Percentiles rank a stretch among this genome's conserved stretches.
Conservation (phyloP, 2,113 vertebrate species). For the Dryoscopus gambensis region DNA sequence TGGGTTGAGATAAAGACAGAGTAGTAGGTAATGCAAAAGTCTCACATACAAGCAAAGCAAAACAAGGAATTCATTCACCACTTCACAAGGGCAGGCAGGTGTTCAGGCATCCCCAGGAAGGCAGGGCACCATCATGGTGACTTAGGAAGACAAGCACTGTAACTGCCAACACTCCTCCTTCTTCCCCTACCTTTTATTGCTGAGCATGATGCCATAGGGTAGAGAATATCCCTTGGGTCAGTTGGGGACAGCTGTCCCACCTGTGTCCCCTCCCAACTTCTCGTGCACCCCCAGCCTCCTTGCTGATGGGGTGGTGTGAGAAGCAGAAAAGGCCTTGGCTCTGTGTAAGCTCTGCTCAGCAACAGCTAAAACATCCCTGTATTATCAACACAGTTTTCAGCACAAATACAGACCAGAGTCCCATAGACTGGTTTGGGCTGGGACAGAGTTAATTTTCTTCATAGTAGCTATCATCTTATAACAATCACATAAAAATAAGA, state of each 20-base stretch:
- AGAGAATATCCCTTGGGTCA: not conserved
- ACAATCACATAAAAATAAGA: not conserved
- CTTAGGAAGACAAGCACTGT: not conserved
- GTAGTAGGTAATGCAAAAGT: not conserved
- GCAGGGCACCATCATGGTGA: not conserved
- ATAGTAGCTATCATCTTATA: not conserved
- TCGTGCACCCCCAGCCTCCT: not conserved
- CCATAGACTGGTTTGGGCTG: not conserved
- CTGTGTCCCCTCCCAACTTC: not conserved
- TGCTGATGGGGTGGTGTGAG: rapidly evolving
- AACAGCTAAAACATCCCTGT: rapidly evolving
- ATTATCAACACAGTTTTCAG: not conserved
- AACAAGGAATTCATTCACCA: not conserved
- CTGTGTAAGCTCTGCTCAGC: not conserved
- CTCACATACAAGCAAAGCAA: not conserved
- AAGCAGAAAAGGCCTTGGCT: not conserved
- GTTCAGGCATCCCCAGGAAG: not conserved
- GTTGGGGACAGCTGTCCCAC: not conserved
- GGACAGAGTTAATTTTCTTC: not conserved
- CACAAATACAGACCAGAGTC: not conserved
- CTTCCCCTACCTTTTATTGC: not conserved
- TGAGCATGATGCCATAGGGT: not conserved
- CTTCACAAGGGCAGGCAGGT: not conserved
- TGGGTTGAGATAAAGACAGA: not conserved
- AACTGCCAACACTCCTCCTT: rapidly evolving